Conservation (phyloP, 2,797 vertebrate species). For the Sebastes dallii region DNA sequence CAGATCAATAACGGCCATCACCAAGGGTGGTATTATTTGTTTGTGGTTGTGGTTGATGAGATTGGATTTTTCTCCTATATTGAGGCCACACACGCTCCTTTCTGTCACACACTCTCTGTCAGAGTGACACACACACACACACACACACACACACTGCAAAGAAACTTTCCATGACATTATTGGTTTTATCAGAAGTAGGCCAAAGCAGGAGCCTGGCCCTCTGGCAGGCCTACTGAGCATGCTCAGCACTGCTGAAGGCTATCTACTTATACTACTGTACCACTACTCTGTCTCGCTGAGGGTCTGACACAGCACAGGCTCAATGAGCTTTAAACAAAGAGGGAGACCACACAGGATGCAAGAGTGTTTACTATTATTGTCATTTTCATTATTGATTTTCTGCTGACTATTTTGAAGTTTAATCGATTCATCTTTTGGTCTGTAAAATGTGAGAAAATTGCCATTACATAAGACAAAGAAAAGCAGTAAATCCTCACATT, state of each 20-base stretch:
- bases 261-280: slow-evolving; percentile 24
- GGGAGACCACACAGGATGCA: background rate
- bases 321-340: background rate
- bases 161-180: slow-evolving; percentile 74
- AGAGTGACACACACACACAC: background rate
- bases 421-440: background rate
- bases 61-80: slow-evolving; percentile 66
- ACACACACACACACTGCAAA: slow-evolving; percentile 10
- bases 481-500: background rate
- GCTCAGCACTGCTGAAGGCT: slow-evolving; percentile 75
- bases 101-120: slow-evolving; percentile 28
- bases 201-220: slow-evolving; percentile 78
- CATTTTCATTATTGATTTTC: background rate
- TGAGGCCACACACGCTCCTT: slow-evolving; percentile 41
- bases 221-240: slow-evolving; percentile 81
- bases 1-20: slow-evolving; percentile 55
- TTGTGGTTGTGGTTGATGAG: slow-evolving; percentile 53
- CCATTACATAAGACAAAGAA: background rate
- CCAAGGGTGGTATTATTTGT: slow-evolving; percentile 53
- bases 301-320: slow-evolving; percentile 18
- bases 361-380: background rate
- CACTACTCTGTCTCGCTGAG: slow-evolving; percentile 3
- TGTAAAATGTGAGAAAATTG: background rate
- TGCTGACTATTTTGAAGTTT: background rate
- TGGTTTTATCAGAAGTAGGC: slow-evolving; percentile 83